A percentile compares a stretch with the other conserved stretches of the same genome.
Conservation (phyloP, 23 tunicate genomes). For the Halocynthia aurantium region DNA sequence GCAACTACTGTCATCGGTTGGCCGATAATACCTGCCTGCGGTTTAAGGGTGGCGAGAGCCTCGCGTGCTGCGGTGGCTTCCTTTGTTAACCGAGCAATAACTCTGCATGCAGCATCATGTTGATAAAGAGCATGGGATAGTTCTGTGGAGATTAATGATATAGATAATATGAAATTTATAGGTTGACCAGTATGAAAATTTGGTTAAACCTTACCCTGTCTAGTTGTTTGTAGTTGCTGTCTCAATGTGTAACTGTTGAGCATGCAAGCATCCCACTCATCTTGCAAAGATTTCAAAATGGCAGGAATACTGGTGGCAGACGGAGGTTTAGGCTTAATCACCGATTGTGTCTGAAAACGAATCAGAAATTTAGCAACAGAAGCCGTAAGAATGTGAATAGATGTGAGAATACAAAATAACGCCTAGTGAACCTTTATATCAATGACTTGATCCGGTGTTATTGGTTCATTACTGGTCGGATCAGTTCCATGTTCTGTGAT, state of each 20-base stretch:
- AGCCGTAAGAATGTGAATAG: neutral
- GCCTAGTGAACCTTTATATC: constrained; percentile 37
- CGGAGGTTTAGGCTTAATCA: constrained; percentile 94
- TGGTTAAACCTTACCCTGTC: constrained; percentile 47
- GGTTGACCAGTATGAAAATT: neutral
- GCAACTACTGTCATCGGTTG: constrained; percentile 16
- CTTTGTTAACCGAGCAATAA: constrained; percentile 84
- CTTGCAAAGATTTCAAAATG: constrained; percentile 86
- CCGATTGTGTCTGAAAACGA: constrained; percentile 33
- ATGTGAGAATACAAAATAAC: neutral
- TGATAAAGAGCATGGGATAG: constrained; percentile 91
- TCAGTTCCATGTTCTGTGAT: constrained; percentile 88
- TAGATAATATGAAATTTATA: neutral
- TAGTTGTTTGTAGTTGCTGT: constrained; percentile 82
- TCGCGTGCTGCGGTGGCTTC: constrained; percentile 95
- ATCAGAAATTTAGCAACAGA: neutral
- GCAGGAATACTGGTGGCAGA: constrained; percentile 98
- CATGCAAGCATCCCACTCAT: constrained; percentile 98
- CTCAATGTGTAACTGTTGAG: constrained; percentile 61
- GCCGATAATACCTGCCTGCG: constrained; percentile 36
- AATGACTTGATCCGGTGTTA: constrained; percentile 62
- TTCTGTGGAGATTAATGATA: constrained; percentile 20
- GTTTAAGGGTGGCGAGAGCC: constrained; percentile 95
- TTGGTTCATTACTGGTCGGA: constrained; percentile 65
- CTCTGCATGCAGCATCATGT: constrained; percentile 99